These are phyloP conservation scores for Cryptosula pallasiana DNA, from an alignment of 2,888 invertebrate species.

Conservation along the genomic window DNA sequence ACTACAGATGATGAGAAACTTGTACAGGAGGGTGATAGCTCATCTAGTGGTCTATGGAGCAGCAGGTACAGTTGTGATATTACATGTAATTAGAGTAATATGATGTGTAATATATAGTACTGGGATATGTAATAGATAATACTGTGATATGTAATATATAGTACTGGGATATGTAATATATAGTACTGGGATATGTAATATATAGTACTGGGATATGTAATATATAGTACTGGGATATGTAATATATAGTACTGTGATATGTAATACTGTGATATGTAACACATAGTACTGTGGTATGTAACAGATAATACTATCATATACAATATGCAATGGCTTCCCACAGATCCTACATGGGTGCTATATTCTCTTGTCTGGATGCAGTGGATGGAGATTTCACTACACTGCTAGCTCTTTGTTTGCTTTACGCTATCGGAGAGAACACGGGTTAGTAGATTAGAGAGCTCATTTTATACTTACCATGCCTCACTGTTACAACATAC, in stretches of 20 bases:
- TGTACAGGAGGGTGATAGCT: background rate
- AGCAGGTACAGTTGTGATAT: too few relatives aligned
- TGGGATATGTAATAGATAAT: too few relatives aligned
- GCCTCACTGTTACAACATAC: too few relatives aligned
- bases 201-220: too few relatives aligned
- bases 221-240: too few relatives aligned
- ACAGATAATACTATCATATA: background rate
- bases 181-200: background rate
- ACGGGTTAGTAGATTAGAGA: constrained; percentile 75
- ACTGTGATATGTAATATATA: too few relatives aligned
- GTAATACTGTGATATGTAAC: background rate
- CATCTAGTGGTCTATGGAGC: background rate
- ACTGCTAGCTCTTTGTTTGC: constrained; percentile 80
- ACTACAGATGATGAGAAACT: constrained; percentile 20
- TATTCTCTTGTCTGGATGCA: constrained; percentile 80
- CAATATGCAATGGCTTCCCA: constrained; percentile 33
- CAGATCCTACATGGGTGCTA: constrained; percentile 81
- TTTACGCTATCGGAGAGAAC: constrained; percentile 90
- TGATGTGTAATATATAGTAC: too few relatives aligned
- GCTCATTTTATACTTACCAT: too few relatives aligned
- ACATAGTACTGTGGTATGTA: background rate
- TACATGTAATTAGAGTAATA: too few relatives aligned
- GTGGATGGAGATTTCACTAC: constrained; percentile 90
- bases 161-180: too few relatives aligned
- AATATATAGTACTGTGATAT: background rate